Base-by-base conservation (phyloP, 2,888 invertebrate genomes). In the Xiphydria camelus region DNA sequence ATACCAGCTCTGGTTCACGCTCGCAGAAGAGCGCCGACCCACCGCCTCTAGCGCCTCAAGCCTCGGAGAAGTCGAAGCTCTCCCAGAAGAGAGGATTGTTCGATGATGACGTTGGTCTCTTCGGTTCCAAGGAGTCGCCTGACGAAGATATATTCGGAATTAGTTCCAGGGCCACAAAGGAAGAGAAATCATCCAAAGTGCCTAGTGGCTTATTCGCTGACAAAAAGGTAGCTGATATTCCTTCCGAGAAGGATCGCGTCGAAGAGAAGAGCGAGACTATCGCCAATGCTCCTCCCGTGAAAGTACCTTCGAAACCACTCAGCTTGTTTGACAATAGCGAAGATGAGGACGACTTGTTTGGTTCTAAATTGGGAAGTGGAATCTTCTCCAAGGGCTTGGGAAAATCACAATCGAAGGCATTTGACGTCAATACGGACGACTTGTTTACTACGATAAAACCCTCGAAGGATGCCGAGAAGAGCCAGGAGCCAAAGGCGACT, bases 11-110 rank as follows among this genome's bases (percentile, higher is more conserved):
- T 3, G 65, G 63, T 33, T 62, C 68, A 4, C 58, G 62, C 20
- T 66, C 70, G 2, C 62, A 64, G 25, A 68, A 62, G 49, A 70
- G 70, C 35, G 59, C 61, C 15, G 70, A 68, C 46, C 53, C 62
- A 33, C 50, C 60, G 12, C 41, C 52, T 15, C 32, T 51, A 3
- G 36, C 40, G 2, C 38, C 64, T 12, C 64, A 59, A 31, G 50
- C 47, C 23, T 41, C 45, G 18, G 51, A 48, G 5, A 62, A 61
- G 18, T 41, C 47, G 9, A 61, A 62, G 34, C 20, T 39, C 7
- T 43, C 31, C 7, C 29, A 55, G 7, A 60, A 54, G 9, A 55
- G 53, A 26, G 60, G 59, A 3, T 40, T 70, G 2, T 71, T 73
- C 32, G 68, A 71, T 50, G 61, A 70, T 26, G 60, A 66, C 21